A percentile compares a stretch with the other conserved stretches of the same genome.
phyloP scores from a whole-genome alignment of 2,888 invertebrate species.

The Drosophila anomelani region DNA sequence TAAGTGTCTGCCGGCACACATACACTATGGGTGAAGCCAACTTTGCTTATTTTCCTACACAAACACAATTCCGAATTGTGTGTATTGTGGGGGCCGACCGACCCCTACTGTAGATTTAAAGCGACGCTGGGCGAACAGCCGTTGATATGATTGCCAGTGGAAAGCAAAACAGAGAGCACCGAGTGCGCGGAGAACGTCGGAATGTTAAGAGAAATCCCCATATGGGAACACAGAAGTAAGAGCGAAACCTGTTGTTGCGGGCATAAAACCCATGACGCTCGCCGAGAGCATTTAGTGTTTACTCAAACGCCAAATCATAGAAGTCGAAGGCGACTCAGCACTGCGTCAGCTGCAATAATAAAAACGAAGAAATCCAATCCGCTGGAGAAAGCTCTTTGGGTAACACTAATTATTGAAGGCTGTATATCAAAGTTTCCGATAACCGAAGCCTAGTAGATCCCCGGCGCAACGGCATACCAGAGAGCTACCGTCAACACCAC shows the following conservation, averaged over 20 bases:
- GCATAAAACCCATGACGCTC: slow-evolving; percentile 14
- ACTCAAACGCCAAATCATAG: slow-evolving; percentile 27
- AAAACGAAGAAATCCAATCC: slow-evolving; percentile 5
- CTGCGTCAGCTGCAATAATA: neutral
- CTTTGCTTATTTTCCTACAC: neutral
- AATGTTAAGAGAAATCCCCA: slow-evolving; percentile 7
- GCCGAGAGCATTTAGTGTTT: slow-evolving; percentile 37
- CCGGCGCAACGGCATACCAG: slow-evolving; percentile 62
- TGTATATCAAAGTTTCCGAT: slow-evolving; percentile 24
- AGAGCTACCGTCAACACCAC: slow-evolving; percentile 35
- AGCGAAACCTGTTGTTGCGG: slow-evolving; percentile 21
- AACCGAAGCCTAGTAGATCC: slow-evolving; percentile 16
- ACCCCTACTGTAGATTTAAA: neutral
- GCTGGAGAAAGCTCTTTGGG: slow-evolving; percentile 25
- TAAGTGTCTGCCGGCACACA: neutral
- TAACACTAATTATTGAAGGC: slow-evolving; percentile 8
- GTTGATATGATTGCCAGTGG: neutral
- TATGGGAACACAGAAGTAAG: neutral
- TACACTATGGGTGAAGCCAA: neutral
- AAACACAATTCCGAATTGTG: neutral
- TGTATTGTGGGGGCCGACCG: neutral
- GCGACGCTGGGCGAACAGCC: slow-evolving; percentile 2
- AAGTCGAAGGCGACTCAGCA: slow-evolving; percentile 4
- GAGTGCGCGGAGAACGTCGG: neutral
- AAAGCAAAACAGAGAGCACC: slow-evolving; percentile 7